A percentile compares a stretch with the other conserved stretches of the same genome.
Evolutionary conservation across 1,140 invertebrate genomes (phyloP).

Genomic region (Eumaeus atala): DNA sequence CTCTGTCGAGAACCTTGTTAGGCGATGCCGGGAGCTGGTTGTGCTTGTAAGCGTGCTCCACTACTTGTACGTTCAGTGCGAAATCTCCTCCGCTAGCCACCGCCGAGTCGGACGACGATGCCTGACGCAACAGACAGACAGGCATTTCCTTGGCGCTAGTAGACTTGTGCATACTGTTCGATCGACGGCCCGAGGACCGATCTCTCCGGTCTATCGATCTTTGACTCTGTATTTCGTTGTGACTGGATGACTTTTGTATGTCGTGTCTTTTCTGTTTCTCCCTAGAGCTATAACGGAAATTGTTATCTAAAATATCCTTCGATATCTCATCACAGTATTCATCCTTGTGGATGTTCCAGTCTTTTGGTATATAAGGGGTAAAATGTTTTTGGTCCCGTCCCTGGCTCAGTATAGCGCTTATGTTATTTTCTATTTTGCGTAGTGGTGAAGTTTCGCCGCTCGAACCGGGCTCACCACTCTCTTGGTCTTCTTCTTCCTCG

Average conservation of each 20-base stretch:
- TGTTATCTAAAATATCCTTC: slow-evolving; percentile 69
- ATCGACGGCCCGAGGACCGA: slow-evolving; percentile 65
- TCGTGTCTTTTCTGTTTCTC: slow-evolving; percentile 73
- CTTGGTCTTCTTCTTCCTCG: slow-evolving; percentile 79
- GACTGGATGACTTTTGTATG: slow-evolving; percentile 76
- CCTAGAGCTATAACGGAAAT: slow-evolving; percentile 69
- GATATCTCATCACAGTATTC: slow-evolving; percentile 73
- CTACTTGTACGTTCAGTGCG: slow-evolving; percentile 68
- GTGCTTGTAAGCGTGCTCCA: slow-evolving; percentile 69
- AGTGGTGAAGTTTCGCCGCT: slow-evolving; percentile 76
- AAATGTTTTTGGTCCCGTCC: slow-evolving; percentile 73
- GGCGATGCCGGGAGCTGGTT: slow-evolving; percentile 58
- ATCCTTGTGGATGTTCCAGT: slow-evolving; percentile 75
- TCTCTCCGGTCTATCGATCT: slow-evolving; percentile 74
- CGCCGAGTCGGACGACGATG: slow-evolving; percentile 62
- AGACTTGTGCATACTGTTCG: slow-evolving; percentile 79
- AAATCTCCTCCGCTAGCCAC: slow-evolving; percentile 71
- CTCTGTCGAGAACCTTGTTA: slow-evolving; percentile 56
- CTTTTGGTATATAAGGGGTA: slow-evolving; percentile 71
- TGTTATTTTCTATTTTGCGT: slow-evolving; percentile 80
- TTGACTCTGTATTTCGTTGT: slow-evolving; percentile 75
- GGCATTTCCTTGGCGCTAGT: slow-evolving; percentile 81
- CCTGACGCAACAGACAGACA: slow-evolving; percentile 71
- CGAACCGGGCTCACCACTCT: slow-evolving; percentile 66
- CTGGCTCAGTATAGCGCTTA: slow-evolving; percentile 76